Percentiles rank a stretch among this genome's conserved stretches.
These are phyloP conservation scores for Nemotelus nigrinus DNA, from an alignment of 2,888 invertebrate genomes.

Conservation along the genomic window DNA sequence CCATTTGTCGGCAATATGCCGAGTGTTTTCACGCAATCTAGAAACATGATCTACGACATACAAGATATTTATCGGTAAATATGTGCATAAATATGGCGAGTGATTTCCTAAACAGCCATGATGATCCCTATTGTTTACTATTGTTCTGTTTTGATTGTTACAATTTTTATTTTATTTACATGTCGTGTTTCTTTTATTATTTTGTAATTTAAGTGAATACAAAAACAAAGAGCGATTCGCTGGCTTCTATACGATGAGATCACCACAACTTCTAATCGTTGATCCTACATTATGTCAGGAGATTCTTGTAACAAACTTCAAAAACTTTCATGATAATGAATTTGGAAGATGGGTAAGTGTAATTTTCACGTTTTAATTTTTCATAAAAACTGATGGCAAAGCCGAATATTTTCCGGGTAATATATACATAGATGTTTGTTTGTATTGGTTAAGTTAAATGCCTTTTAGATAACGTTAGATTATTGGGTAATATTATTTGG, in stretches of 20 bases:
- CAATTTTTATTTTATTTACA: too few species aligned
- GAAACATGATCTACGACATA: slow-evolving; percentile 55
- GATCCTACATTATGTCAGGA: slow-evolving; percentile 58
- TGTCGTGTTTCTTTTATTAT: too few species aligned
- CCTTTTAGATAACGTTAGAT: too few species aligned
- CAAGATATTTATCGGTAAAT: slow-evolving; percentile 58
- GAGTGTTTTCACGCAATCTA: slow-evolving; percentile 46
- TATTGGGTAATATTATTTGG: too few species aligned
- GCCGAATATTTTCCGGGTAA: too few species aligned
- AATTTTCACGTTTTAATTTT: too few species aligned
- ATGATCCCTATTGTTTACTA: too few species aligned
- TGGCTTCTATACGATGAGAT: slow-evolving; percentile 61
- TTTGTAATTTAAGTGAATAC: slow-evolving; percentile 55
- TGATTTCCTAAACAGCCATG: not conserved
- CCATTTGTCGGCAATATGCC: slow-evolving; percentile 57
- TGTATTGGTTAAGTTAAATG: too few species aligned
- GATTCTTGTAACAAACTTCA: slow-evolving; percentile 64
- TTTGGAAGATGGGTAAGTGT: slow-evolving; percentile 5
- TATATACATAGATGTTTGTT: too few species aligned
- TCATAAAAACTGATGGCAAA: too few species aligned
- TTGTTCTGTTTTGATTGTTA: too few species aligned
- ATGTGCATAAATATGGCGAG: not conserved
- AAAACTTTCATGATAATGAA: slow-evolving; percentile 59
- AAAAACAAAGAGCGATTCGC: slow-evolving; percentile 59
- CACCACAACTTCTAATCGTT: slow-evolving; percentile 60